phyloP scores from a whole-genome alignment of 2,113 vertebrate species.

The Gasterosteus aculeatus region DNA sequence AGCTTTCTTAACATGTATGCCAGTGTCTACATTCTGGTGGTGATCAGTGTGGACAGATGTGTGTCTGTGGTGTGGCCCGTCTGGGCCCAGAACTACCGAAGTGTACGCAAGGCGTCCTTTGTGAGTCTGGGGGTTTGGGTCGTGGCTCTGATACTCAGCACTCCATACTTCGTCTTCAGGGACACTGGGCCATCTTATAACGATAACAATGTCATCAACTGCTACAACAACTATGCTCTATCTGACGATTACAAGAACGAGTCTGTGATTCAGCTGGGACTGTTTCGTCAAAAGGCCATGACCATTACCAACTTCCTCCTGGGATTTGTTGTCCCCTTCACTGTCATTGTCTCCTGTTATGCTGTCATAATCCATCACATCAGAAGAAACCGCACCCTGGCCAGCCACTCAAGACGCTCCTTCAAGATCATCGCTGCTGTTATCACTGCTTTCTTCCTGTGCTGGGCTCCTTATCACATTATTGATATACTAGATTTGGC shows the following conservation, averaged over 20 bases:
- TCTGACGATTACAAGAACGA: conserved; percentile 68
- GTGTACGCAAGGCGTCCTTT: conserved; percentile 73
- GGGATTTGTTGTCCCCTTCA: conserved; percentile 87
- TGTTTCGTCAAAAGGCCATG: conserved; percentile 76
- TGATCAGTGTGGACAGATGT: conserved; percentile 87
- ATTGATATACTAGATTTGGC: conserved; percentile 78
- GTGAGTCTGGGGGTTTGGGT: conserved; percentile 82
- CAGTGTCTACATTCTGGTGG: conserved; percentile 86
- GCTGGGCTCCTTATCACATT: conserved; percentile 89
- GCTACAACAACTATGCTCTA: conserved; percentile 75
- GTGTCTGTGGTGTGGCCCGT: conserved; percentile 85
- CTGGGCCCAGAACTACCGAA: conserved; percentile 87
- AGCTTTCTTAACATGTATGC: conserved; percentile 85
- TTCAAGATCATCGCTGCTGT: conserved; percentile 88
- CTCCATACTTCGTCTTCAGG: conserved; percentile 78
- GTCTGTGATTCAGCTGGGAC: conserved; percentile 41
- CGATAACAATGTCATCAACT: conserved; percentile 66
- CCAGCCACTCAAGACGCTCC: conserved; percentile 81
- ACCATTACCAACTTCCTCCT: conserved; percentile 81
- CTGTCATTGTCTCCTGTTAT: conserved; percentile 85
- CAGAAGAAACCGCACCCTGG: conserved; percentile 78
- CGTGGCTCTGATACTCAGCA: conserved; percentile 82
- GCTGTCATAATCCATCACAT: conserved; percentile 83
- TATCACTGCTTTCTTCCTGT: conserved; percentile 87
- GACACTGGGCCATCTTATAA: conserved; percentile 62